Base-by-base conservation (phyloP, 2,797 vertebrate species). In the Spinibarbus caldwelli region DNA sequence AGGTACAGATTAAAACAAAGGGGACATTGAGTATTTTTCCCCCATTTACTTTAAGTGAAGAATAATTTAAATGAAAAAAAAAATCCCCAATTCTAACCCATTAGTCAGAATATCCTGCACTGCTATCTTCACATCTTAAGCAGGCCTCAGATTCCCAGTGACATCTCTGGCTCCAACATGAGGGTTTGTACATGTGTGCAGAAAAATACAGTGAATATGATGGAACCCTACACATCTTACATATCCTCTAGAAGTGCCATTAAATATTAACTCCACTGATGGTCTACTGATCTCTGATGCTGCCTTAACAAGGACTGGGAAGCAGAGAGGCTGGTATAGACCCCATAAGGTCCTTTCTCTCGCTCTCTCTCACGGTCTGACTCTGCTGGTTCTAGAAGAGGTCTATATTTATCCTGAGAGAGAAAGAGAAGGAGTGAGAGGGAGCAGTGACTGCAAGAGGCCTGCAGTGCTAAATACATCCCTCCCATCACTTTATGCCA, bases 391-490 rank as follows among this genome's bases (percentile, higher is more conserved):
- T 43, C 78, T 75, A 31, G 45, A 64, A n/a, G n/a, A 76, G 34
- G 45, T 73, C 78, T 82, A 86, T 81, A 80, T 86, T 82, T 76
- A 76, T 86, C 71, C 68, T n/a, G 45, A 81, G 43, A 77, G 36
- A 68, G 47, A 70, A 36, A 68, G 31, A 72, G 43, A 71, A 26
- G 52, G 52, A 47, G 52, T 64, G 21, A 75, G 9, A 52, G 57
- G 14, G 41, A 79, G 78, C 29, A 47, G 57, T 45, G 21, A 71
- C 45, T 78, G 43, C 49, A 67, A 41, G 31, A 38, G 77, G 43
- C 34, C 49, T 72, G 15, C 41, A 64, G 38, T 21, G 21, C 31
- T 66, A 47, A 85, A 80, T 71, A 64, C 29, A 38, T 67, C 72
- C 23, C 23, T 67, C 59, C 14, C 45, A 31, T 83, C 23, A 49